Percentiles rank a stretch among this genome's conserved stretches.
phyloP scores from a whole-genome alignment of 1,140 invertebrate genomes.

The Arctopsyche grandis region DNA sequence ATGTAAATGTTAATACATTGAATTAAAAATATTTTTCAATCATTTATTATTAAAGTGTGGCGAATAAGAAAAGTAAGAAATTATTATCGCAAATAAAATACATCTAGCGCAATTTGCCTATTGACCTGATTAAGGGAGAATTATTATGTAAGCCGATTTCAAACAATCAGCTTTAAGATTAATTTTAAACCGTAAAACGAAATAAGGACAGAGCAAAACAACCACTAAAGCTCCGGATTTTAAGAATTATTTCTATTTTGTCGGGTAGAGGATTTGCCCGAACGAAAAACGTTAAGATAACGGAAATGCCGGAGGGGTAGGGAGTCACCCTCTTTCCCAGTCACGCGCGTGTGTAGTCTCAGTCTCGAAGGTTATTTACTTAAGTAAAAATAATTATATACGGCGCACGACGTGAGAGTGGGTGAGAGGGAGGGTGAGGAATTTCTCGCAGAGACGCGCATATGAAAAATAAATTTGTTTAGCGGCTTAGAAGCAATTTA shows the following conservation, averaged over 20 bases:
- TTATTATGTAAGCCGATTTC: too few species aligned
- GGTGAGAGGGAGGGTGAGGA: too few species aligned
- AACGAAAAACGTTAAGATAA: slow-evolving; percentile 38
- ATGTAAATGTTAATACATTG: too few species aligned
- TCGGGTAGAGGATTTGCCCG: slow-evolving; percentile 9
- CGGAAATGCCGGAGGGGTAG: slow-evolving; percentile 2
- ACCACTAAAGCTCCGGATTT: slow-evolving; percentile 9
- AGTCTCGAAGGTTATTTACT: slow-evolving; percentile 21
- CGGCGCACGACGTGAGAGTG: not conserved
- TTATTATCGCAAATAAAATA: too few species aligned
- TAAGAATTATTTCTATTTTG: slow-evolving; percentile 32
- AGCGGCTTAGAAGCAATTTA: slow-evolving; percentile 1
- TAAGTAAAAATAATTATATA: slow-evolving; percentile 41
- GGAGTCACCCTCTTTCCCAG: too few species aligned
- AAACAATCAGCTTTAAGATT: not conserved
- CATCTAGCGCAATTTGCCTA: too few species aligned
- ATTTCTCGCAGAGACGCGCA: too few species aligned
- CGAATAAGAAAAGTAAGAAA: too few species aligned
- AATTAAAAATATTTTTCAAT: too few species aligned
- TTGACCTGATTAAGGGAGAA: too few species aligned
- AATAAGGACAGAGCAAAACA: not conserved
- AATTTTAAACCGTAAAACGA: not conserved
- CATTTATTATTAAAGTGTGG: too few species aligned
- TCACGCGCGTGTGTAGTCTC: not conserved
- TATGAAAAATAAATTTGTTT: not conserved